These are phyloP conservation scores for Polymixis flavicincta DNA, from an alignment of 2,888 invertebrate species.

Conservation along the genomic window DNA sequence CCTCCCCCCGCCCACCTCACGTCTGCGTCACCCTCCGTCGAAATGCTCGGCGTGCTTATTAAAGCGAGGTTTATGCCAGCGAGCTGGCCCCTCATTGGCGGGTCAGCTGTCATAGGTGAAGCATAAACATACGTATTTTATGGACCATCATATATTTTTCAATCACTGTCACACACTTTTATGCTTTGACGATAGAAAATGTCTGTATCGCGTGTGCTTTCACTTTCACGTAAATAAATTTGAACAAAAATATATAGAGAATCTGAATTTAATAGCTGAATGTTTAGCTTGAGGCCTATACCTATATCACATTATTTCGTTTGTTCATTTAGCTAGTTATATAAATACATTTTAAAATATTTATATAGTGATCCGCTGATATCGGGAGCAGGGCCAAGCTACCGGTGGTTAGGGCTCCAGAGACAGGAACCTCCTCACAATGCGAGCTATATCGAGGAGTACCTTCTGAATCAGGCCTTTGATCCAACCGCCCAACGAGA, in stretches of 20 bases:
- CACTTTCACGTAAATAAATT: constrained; percentile 5
- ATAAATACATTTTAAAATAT: no score
- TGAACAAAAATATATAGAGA: neutral
- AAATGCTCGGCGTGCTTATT: constrained; percentile 14
- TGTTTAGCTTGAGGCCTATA: neutral
- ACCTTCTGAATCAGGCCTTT: no score
- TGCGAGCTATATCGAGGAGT: no score
- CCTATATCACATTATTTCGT: no score
- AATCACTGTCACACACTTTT: constrained; percentile 38
- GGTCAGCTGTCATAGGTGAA: constrained; percentile 38
- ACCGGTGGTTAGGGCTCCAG: no score
- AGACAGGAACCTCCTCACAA: no score
- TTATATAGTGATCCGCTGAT: no score
- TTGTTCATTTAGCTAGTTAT: no score
- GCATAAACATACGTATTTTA: constrained; percentile 31
- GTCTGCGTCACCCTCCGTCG: neutral
- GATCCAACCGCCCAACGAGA: no score
- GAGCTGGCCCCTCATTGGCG: neutral
- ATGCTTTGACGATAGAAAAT: constrained; percentile 20
- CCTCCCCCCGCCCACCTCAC: neutral
- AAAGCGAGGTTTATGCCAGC: constrained; percentile 3
- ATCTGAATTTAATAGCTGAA: neutral
- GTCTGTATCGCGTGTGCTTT: constrained; percentile 1
- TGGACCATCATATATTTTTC: constrained; percentile 29
- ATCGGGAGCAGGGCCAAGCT: no score